These are phyloP conservation scores for Atractosteus spatula DNA, from an alignment of 2,113 vertebrate genomes.

Conservation along the genomic window DNA sequence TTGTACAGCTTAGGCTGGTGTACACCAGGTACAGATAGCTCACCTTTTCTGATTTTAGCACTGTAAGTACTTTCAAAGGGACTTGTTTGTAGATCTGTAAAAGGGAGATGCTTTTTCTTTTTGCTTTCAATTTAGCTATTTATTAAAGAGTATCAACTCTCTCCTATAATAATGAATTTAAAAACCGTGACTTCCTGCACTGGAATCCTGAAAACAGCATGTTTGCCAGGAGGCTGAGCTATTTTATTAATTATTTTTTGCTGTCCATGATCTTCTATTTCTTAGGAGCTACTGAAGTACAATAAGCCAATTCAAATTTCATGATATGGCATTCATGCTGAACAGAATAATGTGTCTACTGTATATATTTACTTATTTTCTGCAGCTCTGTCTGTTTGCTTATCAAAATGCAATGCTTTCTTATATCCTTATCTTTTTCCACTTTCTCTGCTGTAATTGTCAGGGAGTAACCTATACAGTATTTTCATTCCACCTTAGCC, in stretches of 20 bases:
- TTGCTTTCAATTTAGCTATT: no score
- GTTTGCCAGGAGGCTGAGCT: conserved; percentile 43
- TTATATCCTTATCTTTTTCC: conserved; percentile 46
- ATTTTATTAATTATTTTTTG: conserved; percentile 61
- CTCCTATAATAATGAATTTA: no score
- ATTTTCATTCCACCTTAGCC: conserved; percentile 62
- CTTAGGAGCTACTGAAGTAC: conserved; percentile 54
- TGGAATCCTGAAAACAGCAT: conserved; percentile 50
- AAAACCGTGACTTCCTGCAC: neutral
- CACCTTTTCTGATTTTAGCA: no score
- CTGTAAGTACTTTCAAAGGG: no score
- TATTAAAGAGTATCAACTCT: no score
- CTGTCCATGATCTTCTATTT: conserved; percentile 56
- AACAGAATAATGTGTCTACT: conserved; percentile 26
- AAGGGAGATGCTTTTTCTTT: no score
- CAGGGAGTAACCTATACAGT: conserved; percentile 61
- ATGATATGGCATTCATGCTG: conserved; percentile 38
- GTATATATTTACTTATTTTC: conserved; percentile 30
- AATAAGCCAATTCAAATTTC: conserved; percentile 56
- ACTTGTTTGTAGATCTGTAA: no score
- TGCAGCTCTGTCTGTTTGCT: conserved; percentile 45
- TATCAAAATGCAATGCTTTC: conserved; percentile 53
- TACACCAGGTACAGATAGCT: no score
- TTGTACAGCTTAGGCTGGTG: conserved; percentile 16
- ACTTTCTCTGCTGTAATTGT: conserved; percentile 67